phyloP scores from a whole-genome alignment of 2,797 vertebrate species.

The Pseudopleuronectes americanus region DNA sequence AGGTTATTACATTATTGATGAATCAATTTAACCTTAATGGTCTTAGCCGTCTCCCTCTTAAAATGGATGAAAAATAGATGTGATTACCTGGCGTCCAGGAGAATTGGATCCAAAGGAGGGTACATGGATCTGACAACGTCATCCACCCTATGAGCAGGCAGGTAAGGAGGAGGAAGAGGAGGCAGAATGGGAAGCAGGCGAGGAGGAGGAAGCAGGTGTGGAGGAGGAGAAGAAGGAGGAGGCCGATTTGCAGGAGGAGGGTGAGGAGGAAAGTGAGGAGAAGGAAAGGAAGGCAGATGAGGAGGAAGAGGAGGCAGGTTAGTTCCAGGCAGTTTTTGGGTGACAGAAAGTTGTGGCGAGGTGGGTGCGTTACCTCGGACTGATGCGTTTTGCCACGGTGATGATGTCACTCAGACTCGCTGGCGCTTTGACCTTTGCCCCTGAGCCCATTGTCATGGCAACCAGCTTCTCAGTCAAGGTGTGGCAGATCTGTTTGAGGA shows the following conservation, averaged over 20 bases:
- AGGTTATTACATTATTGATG: neutral
- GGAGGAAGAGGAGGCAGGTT: neutral
- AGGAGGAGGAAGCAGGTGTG: too few relatives aligned
- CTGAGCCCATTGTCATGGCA: constrained; percentile 97
- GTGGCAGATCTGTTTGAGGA: constrained; percentile 90
- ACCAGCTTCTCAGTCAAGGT: constrained; percentile 96
- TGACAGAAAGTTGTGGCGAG: neutral
- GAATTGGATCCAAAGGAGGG: constrained; percentile 94
- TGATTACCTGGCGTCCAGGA: constrained; percentile 93
- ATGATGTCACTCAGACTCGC: constrained; percentile 95
- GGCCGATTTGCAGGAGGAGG: neutral
- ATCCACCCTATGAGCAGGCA: constrained; percentile 86
- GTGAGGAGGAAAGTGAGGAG: too few relatives aligned
- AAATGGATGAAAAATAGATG: constrained; percentile 7
- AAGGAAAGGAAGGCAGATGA: neutral
- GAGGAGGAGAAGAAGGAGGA: neutral
- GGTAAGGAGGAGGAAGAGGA: neutral
- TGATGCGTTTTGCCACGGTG: constrained; percentile 95
- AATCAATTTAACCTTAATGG: constrained; percentile 9
- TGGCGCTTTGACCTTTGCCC: constrained; percentile 93
- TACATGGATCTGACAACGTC: constrained; percentile 98
- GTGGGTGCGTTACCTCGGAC: constrained; percentile 87
- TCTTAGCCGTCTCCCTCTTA: constrained; percentile 1
- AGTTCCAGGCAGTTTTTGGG: neutral
- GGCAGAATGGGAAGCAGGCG: neutral